These are phyloP conservation scores for Hippocampus comes DNA, from an alignment of 2,113 vertebrate species.

Conservation along the genomic window DNA sequence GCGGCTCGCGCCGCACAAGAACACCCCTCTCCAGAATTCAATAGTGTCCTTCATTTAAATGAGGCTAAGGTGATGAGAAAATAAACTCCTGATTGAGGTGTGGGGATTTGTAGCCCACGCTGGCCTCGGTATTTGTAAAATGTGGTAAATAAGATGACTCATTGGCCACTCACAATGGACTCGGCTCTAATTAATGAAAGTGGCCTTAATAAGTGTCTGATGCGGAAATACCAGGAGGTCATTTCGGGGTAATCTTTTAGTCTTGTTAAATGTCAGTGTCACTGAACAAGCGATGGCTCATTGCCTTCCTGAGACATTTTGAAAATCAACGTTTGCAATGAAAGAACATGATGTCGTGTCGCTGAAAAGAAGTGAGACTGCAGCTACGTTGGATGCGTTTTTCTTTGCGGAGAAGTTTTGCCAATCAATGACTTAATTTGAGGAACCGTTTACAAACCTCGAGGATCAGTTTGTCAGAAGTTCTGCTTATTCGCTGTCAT, in stretches of 20 bases:
- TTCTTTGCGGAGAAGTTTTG: too few relatives aligned
- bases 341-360: background rate
- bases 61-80: conserved; percentile 38
- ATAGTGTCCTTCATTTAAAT: conserved; percentile 31
- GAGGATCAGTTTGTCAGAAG: too few relatives aligned
- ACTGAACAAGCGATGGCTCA: conserved; percentile 18
- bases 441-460: too few relatives aligned
- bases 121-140: conserved; percentile 47
- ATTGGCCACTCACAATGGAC: conserved; percentile 35
- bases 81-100: conserved; percentile 31
- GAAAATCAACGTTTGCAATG: background rate
- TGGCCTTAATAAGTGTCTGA: conserved; percentile 49
- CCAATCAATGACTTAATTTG: too few relatives aligned
- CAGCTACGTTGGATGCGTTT: background rate
- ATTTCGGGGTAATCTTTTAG: conserved; percentile 51
- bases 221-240: conserved; percentile 63
- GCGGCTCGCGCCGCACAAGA: conserved; percentile 8
- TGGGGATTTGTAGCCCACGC: conserved; percentile 39
- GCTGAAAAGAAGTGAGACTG: background rate
- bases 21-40: background rate
- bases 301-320: background rate
- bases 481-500: too few relatives aligned
- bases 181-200: conserved; percentile 16
- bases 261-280: conserved; percentile 54
- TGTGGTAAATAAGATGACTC: conserved; percentile 56